Evolutionary conservation across 2,113 vertebrate genomes (phyloP).

Genomic region (Oryzias melastigma): DNA sequence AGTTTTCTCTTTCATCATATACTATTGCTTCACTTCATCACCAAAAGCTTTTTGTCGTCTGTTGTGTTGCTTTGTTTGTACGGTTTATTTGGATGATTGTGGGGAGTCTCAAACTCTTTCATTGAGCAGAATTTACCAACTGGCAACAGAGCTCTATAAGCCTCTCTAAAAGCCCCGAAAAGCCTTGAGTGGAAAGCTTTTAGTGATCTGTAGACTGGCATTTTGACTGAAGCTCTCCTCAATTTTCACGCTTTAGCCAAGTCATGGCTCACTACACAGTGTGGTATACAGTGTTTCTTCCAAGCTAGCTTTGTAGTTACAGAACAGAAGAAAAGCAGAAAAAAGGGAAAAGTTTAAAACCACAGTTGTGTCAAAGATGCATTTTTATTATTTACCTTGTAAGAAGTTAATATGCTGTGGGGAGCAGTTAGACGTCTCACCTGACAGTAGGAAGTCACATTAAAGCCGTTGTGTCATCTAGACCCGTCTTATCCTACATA

Average conservation of each 20-base stretch:
- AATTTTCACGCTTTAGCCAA: constrained; percentile 70
- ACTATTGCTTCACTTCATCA: constrained; percentile 15
- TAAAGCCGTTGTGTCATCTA: too few species aligned
- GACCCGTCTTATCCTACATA: too few species aligned
- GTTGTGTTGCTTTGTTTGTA: constrained; percentile 6
- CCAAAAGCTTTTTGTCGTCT: constrained; percentile 13
- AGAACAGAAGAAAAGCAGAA: constrained; percentile 15
- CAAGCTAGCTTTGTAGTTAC: constrained; percentile 33
- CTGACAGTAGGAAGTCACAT: too few species aligned
- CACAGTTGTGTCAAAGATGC: not conserved
- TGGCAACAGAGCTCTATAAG: constrained; percentile 65
- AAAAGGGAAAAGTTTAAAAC: constrained; percentile 8
- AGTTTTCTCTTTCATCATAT: constrained; percentile 9
- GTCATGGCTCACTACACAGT: constrained; percentile 54
- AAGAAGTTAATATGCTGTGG: too few species aligned
- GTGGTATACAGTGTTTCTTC: constrained; percentile 49
- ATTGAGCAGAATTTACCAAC: constrained; percentile 21
- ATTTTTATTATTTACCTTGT: not conserved
- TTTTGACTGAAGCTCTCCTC: constrained; percentile 74
- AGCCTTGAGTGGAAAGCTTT: constrained; percentile 70
- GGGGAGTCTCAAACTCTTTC: constrained; percentile 21
- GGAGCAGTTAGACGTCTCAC: too few species aligned
- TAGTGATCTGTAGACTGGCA: constrained; percentile 72
- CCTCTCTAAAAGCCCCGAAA: constrained; percentile 65
- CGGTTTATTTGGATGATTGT: constrained; percentile 10